Conservation (phyloP, 2,113 vertebrate species). For the Saimiri boliviensis region DNA sequence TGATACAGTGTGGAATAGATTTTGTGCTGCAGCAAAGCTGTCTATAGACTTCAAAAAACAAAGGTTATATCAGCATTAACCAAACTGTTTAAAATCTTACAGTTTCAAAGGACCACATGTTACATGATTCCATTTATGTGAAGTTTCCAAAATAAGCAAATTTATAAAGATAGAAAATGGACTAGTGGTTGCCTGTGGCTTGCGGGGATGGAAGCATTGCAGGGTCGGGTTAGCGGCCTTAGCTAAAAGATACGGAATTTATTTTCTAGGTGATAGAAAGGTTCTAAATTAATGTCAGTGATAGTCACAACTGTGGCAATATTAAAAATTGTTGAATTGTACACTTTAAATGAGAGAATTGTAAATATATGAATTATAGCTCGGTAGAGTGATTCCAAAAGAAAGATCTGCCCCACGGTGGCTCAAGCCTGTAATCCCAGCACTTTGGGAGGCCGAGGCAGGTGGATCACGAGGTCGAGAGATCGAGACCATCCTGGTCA, state of each 20-base stretch:
- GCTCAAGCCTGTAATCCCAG: too few relatives aligned
- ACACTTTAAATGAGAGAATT: neutral
- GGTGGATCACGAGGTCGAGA: too few relatives aligned
- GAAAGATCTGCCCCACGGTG: neutral
- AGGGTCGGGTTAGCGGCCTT: accelerated
- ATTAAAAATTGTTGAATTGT: neutral
- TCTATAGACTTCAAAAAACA: neutral
- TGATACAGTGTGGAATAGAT: neutral
- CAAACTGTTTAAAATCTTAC: neutral
- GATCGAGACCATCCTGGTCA: too few relatives aligned
- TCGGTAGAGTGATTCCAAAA: neutral
- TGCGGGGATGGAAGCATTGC: accelerated
- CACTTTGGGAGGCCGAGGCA: too few relatives aligned
- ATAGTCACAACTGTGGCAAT: neutral
- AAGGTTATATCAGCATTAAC: neutral
- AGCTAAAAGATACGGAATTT: neutral
- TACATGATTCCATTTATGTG: neutral
- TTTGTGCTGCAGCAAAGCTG: neutral
- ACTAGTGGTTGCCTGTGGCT: neutral
- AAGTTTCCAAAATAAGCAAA: neutral
- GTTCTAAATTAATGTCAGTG: neutral
- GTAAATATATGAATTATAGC: neutral
- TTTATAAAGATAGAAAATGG: neutral
- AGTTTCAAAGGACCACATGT: neutral
- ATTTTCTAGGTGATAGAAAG: neutral